Percentiles rank a stretch among this genome's conserved stretches.
These are phyloP conservation scores for Aspidoscelis tigris DNA, from an alignment of 2,113 vertebrate genomes.

Conservation along the genomic window DNA sequence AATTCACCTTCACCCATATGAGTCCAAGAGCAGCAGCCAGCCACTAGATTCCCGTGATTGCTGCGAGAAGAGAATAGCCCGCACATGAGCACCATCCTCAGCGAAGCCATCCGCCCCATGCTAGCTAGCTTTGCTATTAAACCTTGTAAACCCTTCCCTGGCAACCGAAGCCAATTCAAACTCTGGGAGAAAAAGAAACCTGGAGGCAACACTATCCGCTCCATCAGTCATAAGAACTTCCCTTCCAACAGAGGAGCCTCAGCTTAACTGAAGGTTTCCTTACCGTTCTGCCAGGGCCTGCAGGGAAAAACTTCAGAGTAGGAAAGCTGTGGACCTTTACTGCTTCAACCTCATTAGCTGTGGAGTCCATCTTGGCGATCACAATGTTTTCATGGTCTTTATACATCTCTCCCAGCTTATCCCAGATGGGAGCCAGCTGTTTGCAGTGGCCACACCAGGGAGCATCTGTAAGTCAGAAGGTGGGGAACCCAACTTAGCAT, in stretches of 20 bases:
- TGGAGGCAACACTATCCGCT: not conserved
- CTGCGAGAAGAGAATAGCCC: conserved; percentile 69
- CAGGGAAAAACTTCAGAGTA: conserved; percentile 96
- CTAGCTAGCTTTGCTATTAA: conserved; percentile 21
- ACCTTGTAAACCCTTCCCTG: conserved; percentile 1
- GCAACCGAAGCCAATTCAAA: conserved; percentile 25
- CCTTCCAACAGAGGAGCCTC: not conserved
- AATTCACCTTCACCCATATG: conserved; percentile 71
- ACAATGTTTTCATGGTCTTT: conserved; percentile 82
- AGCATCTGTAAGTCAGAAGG: conserved; percentile 80
- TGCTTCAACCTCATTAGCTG: conserved; percentile 92
- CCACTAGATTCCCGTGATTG: conserved; percentile 68
- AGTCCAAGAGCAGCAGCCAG: conserved; percentile 69
- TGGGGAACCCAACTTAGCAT: not conserved
- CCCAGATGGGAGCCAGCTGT: conserved; percentile 96
- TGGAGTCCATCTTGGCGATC: conserved; percentile 97
- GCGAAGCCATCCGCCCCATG: conserved; percentile 29
- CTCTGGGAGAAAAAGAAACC: conserved; percentile 1
- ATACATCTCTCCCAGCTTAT: conserved; percentile 92
- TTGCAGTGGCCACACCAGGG: conserved; percentile 99
- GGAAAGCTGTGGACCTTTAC: conserved; percentile 99
- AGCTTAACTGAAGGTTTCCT: conserved; percentile 20
- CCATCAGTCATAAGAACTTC: not conserved
- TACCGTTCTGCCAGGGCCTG: conserved; percentile 84
- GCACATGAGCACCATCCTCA: conserved; percentile 54